Conservation (phyloP, 1,140 invertebrate genomes). For the Mercenaria mercenaria region DNA sequence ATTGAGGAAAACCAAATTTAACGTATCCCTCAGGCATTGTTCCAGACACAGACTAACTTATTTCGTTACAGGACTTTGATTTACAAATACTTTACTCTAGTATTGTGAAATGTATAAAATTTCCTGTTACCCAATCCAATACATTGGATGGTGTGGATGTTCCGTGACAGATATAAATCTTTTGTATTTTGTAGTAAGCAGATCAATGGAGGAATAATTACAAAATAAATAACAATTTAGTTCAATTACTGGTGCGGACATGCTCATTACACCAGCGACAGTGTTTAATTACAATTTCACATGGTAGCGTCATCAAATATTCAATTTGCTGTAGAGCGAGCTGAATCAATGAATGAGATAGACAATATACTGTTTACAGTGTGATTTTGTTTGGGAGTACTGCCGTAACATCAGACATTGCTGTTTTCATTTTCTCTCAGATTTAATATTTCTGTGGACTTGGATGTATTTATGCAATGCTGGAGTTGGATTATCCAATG, state of each 20-base stretch:
- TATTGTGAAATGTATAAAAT: no score
- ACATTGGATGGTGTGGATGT: no score
- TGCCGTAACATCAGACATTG: background rate
- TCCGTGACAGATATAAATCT: no score
- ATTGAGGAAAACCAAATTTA: no score
- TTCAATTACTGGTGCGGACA: background rate
- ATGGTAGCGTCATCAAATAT: constrained; percentile 38
- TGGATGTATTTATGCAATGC: constrained; percentile 49
- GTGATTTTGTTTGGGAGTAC: background rate
- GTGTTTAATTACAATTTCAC: background rate
- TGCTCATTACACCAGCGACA: background rate
- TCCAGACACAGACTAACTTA: no score
- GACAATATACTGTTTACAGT: background rate
- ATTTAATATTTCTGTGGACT: background rate
- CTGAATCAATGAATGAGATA: background rate
- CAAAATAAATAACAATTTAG: constrained; percentile 7
- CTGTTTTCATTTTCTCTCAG: background rate
- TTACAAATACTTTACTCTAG: no score
- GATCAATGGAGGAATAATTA: background rate
- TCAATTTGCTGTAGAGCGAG: background rate
- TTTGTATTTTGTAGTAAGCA: no score
- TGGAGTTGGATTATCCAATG: constrained; percentile 26
- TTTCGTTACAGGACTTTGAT: no score
- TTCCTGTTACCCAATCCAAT: no score
- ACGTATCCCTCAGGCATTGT: no score